Conservation (phyloP, 2,888 invertebrate genomes). For the Sminthurides aquaticus region DNA sequence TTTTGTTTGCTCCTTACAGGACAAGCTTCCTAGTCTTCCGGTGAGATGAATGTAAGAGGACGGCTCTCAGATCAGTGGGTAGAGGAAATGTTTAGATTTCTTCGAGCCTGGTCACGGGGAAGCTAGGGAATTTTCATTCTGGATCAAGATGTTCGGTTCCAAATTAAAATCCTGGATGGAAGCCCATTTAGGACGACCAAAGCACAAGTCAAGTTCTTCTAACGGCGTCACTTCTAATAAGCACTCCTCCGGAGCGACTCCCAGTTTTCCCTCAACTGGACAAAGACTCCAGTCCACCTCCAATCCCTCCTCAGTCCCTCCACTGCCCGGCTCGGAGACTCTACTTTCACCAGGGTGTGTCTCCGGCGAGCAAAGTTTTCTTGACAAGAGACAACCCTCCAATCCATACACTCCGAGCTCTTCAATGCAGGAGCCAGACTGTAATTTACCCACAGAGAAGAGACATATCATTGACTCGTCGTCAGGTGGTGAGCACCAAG, state of each 20-base stretch:
- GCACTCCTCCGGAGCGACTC: too few species aligned
- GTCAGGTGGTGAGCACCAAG: not conserved
- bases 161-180: conserved; percentile 44
- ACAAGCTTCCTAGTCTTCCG: too few species aligned
- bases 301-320: not conserved
- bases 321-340: not conserved
- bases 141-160: conserved; percentile 41
- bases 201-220: conserved; percentile 20
- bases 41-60: too few species aligned
- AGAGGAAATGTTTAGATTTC: not conserved
- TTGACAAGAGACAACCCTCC: too few species aligned
- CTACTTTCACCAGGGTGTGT: too few species aligned
- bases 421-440: not conserved
- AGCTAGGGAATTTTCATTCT: not conserved
- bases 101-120: not conserved
- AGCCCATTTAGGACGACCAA: conserved; percentile 42
- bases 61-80: too few species aligned
- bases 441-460: not conserved
- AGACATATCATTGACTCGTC: not conserved
- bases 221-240: not conserved
- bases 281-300: too few species aligned
- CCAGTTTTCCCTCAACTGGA: too few species aligned
- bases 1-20: too few species aligned
- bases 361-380: too few species aligned
- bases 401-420: too few species aligned